phyloP scores from a whole-genome alignment of 2,888 invertebrate genomes.

The Epirrhoe tristata region DNA sequence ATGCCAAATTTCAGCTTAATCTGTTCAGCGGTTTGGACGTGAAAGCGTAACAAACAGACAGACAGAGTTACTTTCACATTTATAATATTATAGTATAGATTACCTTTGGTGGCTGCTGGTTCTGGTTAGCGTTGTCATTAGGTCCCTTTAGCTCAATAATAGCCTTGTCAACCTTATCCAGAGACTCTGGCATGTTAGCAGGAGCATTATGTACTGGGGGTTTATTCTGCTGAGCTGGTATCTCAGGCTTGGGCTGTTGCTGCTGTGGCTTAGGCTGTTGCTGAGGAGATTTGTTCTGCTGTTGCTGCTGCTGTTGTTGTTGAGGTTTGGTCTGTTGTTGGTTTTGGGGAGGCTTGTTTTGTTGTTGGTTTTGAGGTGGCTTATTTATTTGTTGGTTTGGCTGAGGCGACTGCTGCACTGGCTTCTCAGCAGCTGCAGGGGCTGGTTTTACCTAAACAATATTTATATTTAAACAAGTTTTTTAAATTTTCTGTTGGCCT shows the following conservation, averaged over 20 bases:
- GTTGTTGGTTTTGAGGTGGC: slow-evolving; percentile 44
- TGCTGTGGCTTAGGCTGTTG: slow-evolving; percentile 44
- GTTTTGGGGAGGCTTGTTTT: slow-evolving; percentile 42
- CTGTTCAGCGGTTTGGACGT: too few species aligned
- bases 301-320: slow-evolving; percentile 46
- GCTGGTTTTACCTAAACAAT: slow-evolving; percentile 41
- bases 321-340: slow-evolving; percentile 42
- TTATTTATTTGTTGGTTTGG: slow-evolving; percentile 45
- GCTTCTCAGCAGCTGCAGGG: slow-evolving; percentile 45
- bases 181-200: slow-evolving; percentile 52
- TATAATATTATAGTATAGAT: too few species aligned
- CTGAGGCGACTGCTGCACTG: slow-evolving; percentile 36
- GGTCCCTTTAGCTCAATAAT: slow-evolving; percentile 56
- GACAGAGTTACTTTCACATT: too few species aligned
- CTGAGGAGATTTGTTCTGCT: slow-evolving; percentile 44
- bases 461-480: background rate
- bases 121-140: slow-evolving; percentile 56
- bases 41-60: too few species aligned
- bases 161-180: slow-evolving; percentile 68
- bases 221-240: slow-evolving; percentile 40
- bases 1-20: too few species aligned
- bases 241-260: slow-evolving; percentile 47
- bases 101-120: slow-evolving; percentile 48
- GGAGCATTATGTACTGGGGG: slow-evolving; percentile 46
- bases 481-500: too few species aligned